These are phyloP conservation scores for Oryzias sinensis DNA, from an alignment of 2,797 vertebrate genomes.

Conservation along the genomic window DNA sequence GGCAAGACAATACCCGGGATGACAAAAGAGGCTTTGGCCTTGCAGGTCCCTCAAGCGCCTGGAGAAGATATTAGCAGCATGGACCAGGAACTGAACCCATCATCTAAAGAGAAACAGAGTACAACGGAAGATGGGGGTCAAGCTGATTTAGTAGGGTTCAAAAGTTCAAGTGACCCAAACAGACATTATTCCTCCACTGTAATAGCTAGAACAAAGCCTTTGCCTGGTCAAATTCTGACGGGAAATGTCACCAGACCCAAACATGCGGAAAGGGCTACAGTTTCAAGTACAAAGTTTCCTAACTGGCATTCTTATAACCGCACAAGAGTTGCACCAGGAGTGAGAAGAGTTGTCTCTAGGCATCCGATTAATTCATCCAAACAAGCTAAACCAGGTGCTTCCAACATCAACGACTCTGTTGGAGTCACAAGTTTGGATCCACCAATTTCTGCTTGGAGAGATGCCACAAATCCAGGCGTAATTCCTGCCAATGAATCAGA, in stretches of 20 bases:
- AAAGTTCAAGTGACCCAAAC: neutral
- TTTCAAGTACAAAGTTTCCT: constrained; percentile 29
- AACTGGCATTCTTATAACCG: constrained; percentile 33
- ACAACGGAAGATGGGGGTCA: constrained; percentile 8
- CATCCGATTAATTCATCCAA: constrained; percentile 8
- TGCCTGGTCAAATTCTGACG: constrained; percentile 9
- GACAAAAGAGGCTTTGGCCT: constrained; percentile 24
- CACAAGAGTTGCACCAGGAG: constrained; percentile 38
- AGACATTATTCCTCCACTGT: constrained; percentile 11
- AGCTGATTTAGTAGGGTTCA: constrained; percentile 3
- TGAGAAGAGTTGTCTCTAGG: constrained; percentile 14
- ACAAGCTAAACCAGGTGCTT: constrained; percentile 22
- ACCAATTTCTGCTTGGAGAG: constrained; percentile 8
- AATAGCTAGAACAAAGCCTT: constrained; percentile 34
- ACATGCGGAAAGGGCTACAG: constrained; percentile 8
- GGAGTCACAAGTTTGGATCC: constrained; percentile 10
- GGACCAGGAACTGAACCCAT: constrained; percentile 9
- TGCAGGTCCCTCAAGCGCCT: constrained; percentile 19
- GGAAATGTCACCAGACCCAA: constrained; percentile 31
- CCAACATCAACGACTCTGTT: constrained; percentile 6
- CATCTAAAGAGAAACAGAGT: constrained; percentile 2
- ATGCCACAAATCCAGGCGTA: constrained; percentile 3
- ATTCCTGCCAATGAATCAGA: constrained; percentile 27
- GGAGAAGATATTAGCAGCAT: constrained; percentile 10
- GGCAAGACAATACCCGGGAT: constrained; percentile 38